Percentiles rank a stretch among this genome's conserved stretches.
phyloP scores from a whole-genome alignment of 2,113 vertebrate genomes.

The Actinemys pallida region DNA sequence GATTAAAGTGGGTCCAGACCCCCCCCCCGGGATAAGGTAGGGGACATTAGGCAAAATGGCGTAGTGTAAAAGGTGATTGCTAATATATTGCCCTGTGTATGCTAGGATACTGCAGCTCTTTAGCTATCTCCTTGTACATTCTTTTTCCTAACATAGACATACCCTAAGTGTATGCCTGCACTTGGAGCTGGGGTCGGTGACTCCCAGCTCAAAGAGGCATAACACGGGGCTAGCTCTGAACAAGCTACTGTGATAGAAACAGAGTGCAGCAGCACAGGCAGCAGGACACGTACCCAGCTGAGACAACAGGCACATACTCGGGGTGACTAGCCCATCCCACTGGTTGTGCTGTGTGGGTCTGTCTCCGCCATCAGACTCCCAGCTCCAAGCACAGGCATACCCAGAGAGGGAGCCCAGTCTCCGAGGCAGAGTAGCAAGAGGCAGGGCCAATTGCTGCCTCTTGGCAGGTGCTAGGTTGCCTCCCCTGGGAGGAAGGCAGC shows the following conservation, averaged over 20 bases:
- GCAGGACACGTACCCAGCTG: too few species aligned
- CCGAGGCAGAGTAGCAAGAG: background rate
- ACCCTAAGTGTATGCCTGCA: background rate
- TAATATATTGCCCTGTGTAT: too few species aligned
- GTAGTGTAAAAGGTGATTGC: too few species aligned
- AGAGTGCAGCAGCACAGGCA: too few species aligned
- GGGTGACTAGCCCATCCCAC: too few species aligned
- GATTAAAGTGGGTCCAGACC: background rate
- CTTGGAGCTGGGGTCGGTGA: background rate
- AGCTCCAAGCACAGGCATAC: too few species aligned
- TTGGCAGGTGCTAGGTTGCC: background rate
- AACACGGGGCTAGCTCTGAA: background rate
- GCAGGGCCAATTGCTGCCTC: background rate
- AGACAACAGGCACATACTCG: too few species aligned
- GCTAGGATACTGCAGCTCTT: too few species aligned
- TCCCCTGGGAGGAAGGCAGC: background rate
- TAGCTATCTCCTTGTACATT: background rate
- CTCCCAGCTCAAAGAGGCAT: background rate
- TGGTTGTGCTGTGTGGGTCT: too few species aligned
- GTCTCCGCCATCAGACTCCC: too few species aligned
- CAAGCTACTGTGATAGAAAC: too few species aligned
- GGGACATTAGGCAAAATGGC: rapidly evolving
- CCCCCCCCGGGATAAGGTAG: background rate
- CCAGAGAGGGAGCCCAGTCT: too few species aligned
- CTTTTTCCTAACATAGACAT: background rate